Conservation (phyloP, 2,113 vertebrate genomes). For the Hydrolagus affinis region DNA sequence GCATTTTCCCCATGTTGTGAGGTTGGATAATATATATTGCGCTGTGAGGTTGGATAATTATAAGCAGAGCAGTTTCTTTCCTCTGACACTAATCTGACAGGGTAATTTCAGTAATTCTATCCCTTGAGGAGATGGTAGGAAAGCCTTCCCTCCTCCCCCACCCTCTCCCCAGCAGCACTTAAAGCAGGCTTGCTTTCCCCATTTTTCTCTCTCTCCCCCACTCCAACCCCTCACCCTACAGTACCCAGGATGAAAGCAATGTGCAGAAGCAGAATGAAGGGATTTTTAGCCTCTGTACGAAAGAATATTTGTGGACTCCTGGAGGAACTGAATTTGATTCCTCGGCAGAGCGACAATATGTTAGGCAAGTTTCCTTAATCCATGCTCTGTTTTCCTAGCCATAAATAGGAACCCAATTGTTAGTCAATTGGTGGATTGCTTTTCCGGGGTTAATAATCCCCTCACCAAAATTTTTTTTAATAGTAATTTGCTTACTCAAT, state of each 20-base stretch:
- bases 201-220: background rate
- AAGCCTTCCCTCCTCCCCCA: no score
- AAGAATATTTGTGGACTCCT: background rate
- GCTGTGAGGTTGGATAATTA: conserved; percentile 6
- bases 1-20: background rate
- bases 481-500: no score
- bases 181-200: background rate
- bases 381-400: no score
- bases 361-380: no score
- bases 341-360: no score
- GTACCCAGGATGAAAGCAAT: background rate
- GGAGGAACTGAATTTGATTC: no score
- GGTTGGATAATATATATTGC: conserved; percentile 6
- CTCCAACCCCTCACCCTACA: background rate
- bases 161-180: background rate
- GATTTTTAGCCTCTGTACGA: background rate
- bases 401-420: no score
- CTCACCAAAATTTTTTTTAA: no score
- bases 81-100: background rate
- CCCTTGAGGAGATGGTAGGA: no score
- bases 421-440: no score
- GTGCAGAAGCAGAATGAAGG: background rate
- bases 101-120: background rate
- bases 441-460: no score
- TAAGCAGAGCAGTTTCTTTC: background rate